Percentiles rank a stretch among this genome's conserved stretches.
Conservation (phyloP, 2,113 vertebrate genomes). For the Antidorcas marsupialis region DNA sequence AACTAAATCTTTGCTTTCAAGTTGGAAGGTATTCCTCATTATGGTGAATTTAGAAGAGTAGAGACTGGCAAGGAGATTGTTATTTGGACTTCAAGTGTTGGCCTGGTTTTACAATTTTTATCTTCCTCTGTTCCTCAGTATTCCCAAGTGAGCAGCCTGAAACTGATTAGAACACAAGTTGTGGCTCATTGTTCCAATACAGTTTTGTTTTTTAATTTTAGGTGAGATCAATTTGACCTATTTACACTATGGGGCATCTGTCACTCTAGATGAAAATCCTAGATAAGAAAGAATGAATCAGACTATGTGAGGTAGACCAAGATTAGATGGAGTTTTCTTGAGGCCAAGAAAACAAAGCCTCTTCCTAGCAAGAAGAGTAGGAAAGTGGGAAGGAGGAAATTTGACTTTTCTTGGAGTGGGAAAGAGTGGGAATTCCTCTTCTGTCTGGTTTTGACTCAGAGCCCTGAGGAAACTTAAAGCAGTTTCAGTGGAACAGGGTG, state of each 20-base stretch:
- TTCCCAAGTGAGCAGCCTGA: constrained; percentile 4
- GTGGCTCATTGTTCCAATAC: not conserved
- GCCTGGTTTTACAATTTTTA: not conserved
- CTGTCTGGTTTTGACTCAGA: not conserved
- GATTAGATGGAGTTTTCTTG: not conserved
- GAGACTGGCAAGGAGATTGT: not conserved
- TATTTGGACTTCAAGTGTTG: not conserved
- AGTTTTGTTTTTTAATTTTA: constrained; percentile 47
- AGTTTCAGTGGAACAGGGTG: not conserved
- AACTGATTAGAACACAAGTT: not conserved
- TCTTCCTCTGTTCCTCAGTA: not conserved
- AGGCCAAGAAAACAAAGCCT: not conserved
- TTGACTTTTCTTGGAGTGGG: not conserved
- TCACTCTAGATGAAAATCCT: not conserved
- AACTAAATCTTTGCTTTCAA: constrained; percentile 22
- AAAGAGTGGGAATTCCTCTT: not conserved
- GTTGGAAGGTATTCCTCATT: constrained; percentile 1
- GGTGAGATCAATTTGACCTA: constrained; percentile 34
- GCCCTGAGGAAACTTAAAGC: not conserved
- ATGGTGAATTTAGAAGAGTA: not conserved
- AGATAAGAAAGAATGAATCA: constrained; percentile 8
- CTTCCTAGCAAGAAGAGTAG: not conserved
- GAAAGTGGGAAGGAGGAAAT: not conserved
- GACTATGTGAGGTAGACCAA: not conserved
- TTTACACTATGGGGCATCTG: constrained; percentile 45